Evolutionary conservation across 1,140 invertebrate species (phyloP), one percentile per base, ranked within the genome.

Genomic region (Magallana ariakensis): DNA sequence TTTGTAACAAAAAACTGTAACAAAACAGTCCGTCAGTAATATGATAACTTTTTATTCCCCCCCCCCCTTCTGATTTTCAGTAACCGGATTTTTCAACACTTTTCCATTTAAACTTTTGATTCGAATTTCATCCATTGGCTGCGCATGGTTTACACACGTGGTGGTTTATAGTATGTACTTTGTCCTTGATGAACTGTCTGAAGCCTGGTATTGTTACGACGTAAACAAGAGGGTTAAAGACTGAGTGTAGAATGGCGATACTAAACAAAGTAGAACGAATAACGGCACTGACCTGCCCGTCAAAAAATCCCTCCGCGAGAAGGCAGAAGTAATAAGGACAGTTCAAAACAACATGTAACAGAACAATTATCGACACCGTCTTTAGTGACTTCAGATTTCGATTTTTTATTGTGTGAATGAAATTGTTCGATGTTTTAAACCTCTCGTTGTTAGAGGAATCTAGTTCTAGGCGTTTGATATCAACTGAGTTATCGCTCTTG

Each of bases 181-280:
- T 75, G 22, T 75, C 66, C 33, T 75, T 75, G 22, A 75, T 75
- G 33, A 75, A 75, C 33, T 75, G 22, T 22, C 22, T 75, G 22
- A 75, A 75, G 22, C 22, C 66, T 10, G 66, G 66, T 26, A 75
- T 75, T 26, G 22, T 19, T 11, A 75, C 66, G 22, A 75, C 66
- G 22, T 75, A 75, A 5, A 75, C 22, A 9, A 75, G 19, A 26
- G 66, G 66, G 22, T 75, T 75, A 0, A 75, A 26, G 4, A 75
- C 22, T 10, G 66, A 26, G 33, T 75, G 66, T 10, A 75, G 22
- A 26, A 26, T 75, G 13, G 66, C 22, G 7, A 75, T 26, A 75
- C 66, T 13, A 75, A 75, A 75, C 22, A 75, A 75, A 10, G 33
- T 26, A 13, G 66, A 26, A 15, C 66, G 66, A 75, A 75, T 26